Percentiles rank a stretch among this genome's conserved stretches.
phyloP scores from a whole-genome alignment of 2,113 vertebrate species.

The Zosterops lateralis region DNA sequence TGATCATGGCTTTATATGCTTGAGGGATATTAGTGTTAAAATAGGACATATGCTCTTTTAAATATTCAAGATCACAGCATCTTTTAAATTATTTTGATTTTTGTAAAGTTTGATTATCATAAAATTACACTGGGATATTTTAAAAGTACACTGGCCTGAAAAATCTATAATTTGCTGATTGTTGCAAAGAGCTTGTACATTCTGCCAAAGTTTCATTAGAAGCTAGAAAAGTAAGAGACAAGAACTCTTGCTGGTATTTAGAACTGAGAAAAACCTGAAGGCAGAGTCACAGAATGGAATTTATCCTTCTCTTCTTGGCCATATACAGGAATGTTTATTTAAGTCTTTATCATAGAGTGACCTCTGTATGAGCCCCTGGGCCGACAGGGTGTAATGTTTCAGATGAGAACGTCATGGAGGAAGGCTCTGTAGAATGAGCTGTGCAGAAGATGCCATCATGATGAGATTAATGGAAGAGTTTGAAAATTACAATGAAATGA shows the following conservation, averaged over 20 bases:
- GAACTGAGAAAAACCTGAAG: background rate
- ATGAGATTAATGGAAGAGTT: background rate
- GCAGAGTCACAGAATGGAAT: background rate
- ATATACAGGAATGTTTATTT: fast-evolving
- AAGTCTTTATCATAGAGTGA: background rate
- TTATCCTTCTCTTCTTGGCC: background rate
- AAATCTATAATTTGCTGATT: background rate
- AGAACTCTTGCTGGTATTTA: background rate
- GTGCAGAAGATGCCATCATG: background rate
- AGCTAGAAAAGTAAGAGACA: background rate
- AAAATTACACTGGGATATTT: background rate
- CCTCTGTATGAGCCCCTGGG: background rate
- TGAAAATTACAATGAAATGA: background rate
- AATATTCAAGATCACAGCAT: background rate
- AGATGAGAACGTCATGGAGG: background rate
- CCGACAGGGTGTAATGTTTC: background rate
- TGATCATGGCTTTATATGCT: background rate
- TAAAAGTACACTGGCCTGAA: background rate
- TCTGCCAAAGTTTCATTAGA: background rate
- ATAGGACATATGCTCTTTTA: background rate
- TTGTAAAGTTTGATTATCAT: background rate
- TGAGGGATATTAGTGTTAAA: background rate
- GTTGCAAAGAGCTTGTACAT: background rate
- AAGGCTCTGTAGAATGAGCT: background rate
- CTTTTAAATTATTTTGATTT: background rate